Percentiles rank a stretch among this genome's conserved stretches.
These are phyloP conservation scores for Chymomyza fuscimana DNA, from an alignment of 2,888 invertebrate species.

Conservation along the genomic window DNA sequence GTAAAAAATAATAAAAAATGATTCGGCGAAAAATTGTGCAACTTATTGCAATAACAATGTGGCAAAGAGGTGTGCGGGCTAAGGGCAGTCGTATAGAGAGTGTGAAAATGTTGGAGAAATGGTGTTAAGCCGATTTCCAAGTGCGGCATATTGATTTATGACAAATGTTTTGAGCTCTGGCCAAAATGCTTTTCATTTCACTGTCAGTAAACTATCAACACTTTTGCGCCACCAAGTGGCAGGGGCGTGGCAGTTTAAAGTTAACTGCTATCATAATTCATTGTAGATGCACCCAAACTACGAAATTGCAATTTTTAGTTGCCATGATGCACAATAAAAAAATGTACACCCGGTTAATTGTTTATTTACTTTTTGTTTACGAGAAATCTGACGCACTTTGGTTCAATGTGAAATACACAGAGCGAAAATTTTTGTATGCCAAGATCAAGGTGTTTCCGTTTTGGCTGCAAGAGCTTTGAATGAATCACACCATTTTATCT, in stretches of 20 bases:
- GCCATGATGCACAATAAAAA: not conserved
- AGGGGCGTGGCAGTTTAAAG: constrained; percentile 10
- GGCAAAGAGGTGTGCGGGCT: not conserved
- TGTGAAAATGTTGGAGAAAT: constrained; percentile 20
- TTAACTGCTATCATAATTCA: constrained; percentile 47
- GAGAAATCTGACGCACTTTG: not conserved
- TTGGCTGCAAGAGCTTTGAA: not conserved
- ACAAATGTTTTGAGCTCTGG: constrained; percentile 42
- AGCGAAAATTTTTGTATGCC: not conserved
- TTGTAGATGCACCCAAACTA: not conserved
- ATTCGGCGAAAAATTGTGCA: constrained; percentile 42
- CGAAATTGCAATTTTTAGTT: not conserved
- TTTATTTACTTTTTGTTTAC: constrained; percentile 8
- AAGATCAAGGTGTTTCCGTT: not conserved
- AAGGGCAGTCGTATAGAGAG: not conserved
- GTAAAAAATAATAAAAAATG: constrained; percentile 27
- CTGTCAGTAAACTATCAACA: constrained; percentile 44
- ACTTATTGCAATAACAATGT: constrained; percentile 18
- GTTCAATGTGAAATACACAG: not conserved
- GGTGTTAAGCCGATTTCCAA: constrained; percentile 17
- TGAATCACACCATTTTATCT: not conserved
- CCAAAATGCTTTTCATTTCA: constrained; percentile 41
- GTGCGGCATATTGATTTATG: constrained; percentile 61
- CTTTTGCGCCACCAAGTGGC: constrained; percentile 1
- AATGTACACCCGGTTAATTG: not conserved